Evolutionary conservation across 2,888 invertebrate species (phyloP).

Genomic region (Rhimphoctona megacephalus): DNA sequence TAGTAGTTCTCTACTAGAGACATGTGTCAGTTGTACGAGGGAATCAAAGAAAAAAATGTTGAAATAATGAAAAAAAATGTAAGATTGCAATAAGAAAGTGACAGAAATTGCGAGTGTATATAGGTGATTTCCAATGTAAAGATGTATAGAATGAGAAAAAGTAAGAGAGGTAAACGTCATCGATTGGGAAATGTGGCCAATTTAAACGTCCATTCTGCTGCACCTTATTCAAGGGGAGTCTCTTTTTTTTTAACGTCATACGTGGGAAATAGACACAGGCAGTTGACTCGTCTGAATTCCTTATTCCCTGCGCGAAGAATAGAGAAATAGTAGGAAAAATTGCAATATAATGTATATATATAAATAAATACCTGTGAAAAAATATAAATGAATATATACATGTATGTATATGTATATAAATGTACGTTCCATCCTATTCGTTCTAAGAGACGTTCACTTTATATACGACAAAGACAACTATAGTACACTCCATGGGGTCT

Average conservation of each 20-base stretch:
- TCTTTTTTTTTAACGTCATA: constrained; percentile 3
- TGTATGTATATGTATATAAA: neutral
- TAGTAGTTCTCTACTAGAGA: neutral
- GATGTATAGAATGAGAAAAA: neutral
- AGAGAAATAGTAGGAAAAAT: constrained; percentile 25
- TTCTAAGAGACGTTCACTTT: constrained; percentile 49
- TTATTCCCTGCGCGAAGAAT: neutral
- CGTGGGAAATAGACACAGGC: constrained; percentile 60
- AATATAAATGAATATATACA: neutral
- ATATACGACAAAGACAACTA: constrained; percentile 10
- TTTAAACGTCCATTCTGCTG: constrained; percentile 54
- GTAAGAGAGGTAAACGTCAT: constrained; percentile 27
- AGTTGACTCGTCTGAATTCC: constrained; percentile 50
- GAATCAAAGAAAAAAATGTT: neutral
- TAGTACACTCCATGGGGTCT: constrained; percentile 34
- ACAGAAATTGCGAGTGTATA: constrained; percentile 49
- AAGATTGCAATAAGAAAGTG: constrained; percentile 33
- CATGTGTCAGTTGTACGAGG: neutral
- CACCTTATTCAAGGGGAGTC: constrained; percentile 7
- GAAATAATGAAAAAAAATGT: neutral
- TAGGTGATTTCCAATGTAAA: neutral
- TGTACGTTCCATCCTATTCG: neutral
- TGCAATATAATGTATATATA: constrained; percentile 20
- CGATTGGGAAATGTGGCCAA: constrained; percentile 64
- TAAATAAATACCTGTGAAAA: neutral